Base-by-base conservation (phyloP, 2,113 vertebrate genomes). In the Psammodynastes pulverulentus region DNA sequence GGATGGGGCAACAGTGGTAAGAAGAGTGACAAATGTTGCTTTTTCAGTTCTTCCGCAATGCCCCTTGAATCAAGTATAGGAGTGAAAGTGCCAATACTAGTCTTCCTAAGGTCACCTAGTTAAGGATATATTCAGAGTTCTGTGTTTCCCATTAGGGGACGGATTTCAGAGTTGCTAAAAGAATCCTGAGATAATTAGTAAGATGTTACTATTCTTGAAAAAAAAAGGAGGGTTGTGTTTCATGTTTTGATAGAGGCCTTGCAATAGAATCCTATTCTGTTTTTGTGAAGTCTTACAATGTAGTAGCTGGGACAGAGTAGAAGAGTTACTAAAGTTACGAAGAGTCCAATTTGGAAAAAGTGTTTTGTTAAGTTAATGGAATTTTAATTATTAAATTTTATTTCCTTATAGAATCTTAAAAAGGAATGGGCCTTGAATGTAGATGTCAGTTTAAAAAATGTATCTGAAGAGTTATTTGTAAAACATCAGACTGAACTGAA, bases 371-470 rank as follows among this genome's bases (percentile, higher is more conserved):
- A 79, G 34, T 26, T 54, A 24, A 87, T 23, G 29, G n/a, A 48
- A 34, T 87, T 62, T 86, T 91, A n/a, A 91, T 34, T 58, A 52
- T 86, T 58, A 86, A 10, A 29, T 24, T 79, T 88, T 1, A 92
- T 95, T 19, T 29, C 95, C 26, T 90, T 84, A 91, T 95, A 99
- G 99, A 91, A 84, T 87, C 89, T 98, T 72, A 97, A 94, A 94
- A 95, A 53, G 91, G 96, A 98, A 85, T 98, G 96, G 97, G 91
- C 97, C n/a, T 79, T 96, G 92, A 93, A 97, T 95, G 90, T 95
- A 95, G 94, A 95, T 5, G 67, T 12, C 21, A 86, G 5, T 94
- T 95, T 97, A 34, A 96, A 95, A 88, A 96, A 92, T 1, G 53
- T 95, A 0, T 96, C 96, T 91, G 95, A 95, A 92, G 96, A 98